phyloP scores from a whole-genome alignment of 2,797 vertebrate genomes.

The Gila robusta region DNA sequence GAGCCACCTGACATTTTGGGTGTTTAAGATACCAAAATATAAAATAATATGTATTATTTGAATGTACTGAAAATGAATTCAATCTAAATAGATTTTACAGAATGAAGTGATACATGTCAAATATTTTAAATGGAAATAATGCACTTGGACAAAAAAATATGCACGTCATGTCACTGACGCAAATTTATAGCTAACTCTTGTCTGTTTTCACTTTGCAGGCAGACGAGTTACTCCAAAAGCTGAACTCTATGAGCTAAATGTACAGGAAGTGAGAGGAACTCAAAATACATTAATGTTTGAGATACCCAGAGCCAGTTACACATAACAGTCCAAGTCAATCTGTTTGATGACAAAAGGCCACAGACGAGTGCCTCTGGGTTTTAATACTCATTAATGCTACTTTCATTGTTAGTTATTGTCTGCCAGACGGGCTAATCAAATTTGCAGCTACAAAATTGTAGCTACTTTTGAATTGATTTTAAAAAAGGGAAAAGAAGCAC shows the following conservation, averaged over 20 bases:
- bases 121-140: not conserved
- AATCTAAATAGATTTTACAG: not conserved
- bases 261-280: not conserved
- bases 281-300: not conserved
- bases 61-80: not conserved
- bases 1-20: not conserved
- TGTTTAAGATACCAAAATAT: not conserved
- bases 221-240: constrained; percentile 89
- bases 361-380: constrained; percentile 14
- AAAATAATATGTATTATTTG: not conserved
- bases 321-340: constrained; percentile 32
- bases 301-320: constrained; percentile 24
- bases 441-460: constrained; percentile 13
- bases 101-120: not conserved
- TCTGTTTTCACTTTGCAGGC: constrained; percentile 78
- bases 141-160: not conserved
- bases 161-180: not conserved
- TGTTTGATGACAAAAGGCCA: constrained; percentile 42
- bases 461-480: constrained; percentile 22
- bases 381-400: constrained; percentile 23
- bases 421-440: constrained; percentile 33
- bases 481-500: not conserved
- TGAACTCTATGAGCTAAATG: constrained; percentile 80
- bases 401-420: constrained; percentile 21
- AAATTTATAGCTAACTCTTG: not conserved